Evolutionary conservation across 1,140 invertebrate genomes (phyloP).

Genomic region (Bathynomus jamesi): DNA sequence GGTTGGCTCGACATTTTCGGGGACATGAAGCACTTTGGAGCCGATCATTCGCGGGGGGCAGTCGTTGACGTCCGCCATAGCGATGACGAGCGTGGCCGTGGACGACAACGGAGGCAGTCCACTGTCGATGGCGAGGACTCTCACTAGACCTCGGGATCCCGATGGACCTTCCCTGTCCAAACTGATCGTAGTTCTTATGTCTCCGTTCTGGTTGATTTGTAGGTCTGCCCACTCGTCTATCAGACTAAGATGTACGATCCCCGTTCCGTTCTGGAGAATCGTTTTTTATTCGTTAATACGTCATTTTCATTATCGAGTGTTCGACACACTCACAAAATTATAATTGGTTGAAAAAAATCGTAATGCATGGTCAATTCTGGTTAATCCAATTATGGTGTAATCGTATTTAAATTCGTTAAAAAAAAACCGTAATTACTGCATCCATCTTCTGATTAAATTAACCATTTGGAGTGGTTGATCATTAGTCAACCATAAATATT

Average conservation of each 20-base stretch:
- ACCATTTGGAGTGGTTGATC: too few relatives aligned
- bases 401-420: too few relatives aligned
- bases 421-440: too few relatives aligned
- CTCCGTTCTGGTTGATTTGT: neutral
- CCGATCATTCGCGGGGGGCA: neutral
- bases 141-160: neutral
- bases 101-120: neutral
- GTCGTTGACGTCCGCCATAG: neutral
- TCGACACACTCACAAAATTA: too few relatives aligned
- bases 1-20: neutral
- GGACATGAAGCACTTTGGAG: neutral
- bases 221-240: neutral
- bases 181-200: neutral
- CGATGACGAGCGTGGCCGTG: neutral
- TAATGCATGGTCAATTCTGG: too few relatives aligned
- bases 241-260: neutral
- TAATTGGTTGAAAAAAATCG: too few relatives aligned
- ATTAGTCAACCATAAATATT: too few relatives aligned
- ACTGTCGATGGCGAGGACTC: neutral
- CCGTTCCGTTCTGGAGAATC: neutral
- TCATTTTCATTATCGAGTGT: too few relatives aligned
- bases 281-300: too few relatives aligned
- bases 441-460: too few relatives aligned
- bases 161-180: neutral
- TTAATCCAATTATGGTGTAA: too few relatives aligned